Conservation (phyloP, 2,888 invertebrate species). For the Punctoribates punctum region DNA sequence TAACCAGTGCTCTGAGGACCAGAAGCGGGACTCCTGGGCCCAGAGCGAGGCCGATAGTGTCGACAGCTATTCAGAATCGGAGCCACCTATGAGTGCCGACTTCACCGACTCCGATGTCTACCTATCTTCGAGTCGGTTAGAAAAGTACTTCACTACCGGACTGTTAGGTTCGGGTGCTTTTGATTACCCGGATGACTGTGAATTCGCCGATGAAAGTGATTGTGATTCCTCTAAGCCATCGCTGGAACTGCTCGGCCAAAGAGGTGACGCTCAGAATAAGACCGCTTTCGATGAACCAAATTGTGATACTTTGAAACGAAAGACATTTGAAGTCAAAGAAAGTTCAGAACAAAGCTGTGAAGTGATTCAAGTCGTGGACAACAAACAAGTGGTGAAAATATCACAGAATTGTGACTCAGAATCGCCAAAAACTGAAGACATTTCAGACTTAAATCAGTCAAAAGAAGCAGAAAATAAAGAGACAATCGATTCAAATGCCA, state of each 20-base stretch:
- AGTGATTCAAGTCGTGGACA: not conserved
- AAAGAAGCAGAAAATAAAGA: not conserved
- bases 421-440: not conserved
- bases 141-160: conserved; percentile 69
- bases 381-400: not conserved
- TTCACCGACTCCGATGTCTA: conserved; percentile 68
- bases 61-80: conserved; percentile 61
- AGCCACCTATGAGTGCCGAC: conserved; percentile 74
- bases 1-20: not conserved
- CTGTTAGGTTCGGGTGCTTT: conserved; percentile 44
- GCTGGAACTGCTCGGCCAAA: not conserved
- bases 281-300: not conserved
- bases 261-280: no score
- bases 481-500: not conserved
- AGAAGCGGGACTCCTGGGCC: not conserved
- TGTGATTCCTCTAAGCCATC: conserved; percentile 3
- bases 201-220: conserved; percentile 41
- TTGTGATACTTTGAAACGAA: conserved; percentile 11
- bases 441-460: not conserved
- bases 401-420: not conserved
- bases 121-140: conserved; percentile 75
- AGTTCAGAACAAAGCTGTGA: not conserved
- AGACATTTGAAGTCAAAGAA: not conserved
- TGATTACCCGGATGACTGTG: conserved; percentile 46
- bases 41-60: not conserved